phyloP scores from a whole-genome alignment of 2,113 vertebrate genomes.

The Irena cyanogastra region DNA sequence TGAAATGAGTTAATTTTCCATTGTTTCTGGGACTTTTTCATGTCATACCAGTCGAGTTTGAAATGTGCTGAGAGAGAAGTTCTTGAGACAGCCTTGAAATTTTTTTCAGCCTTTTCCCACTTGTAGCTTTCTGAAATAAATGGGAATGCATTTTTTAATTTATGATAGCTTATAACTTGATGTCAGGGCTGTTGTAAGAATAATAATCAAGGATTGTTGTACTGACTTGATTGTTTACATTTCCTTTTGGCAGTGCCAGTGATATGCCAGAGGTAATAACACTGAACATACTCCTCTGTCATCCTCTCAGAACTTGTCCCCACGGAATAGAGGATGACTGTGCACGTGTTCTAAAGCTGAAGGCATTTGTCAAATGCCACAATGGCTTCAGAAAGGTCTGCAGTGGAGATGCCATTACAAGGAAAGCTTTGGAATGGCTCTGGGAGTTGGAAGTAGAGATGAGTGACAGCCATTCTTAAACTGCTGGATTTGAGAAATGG shows the following conservation, averaged over 20 bases:
- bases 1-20: neutral
- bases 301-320: neutral
- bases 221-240: neutral
- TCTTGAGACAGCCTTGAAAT: neutral
- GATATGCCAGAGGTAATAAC: neutral
- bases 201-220: neutral
- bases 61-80: neutral
- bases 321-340: neutral
- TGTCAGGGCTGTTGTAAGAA: constrained; percentile 36
- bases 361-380: neutral
- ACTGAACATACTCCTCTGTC: neutral
- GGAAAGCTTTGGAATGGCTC: neutral
- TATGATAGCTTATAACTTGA: neutral
- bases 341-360: neutral
- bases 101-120: neutral
- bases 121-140: neutral
- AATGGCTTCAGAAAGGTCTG: neutral
- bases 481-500: neutral
- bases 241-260: constrained; percentile 6
- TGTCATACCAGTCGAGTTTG: neutral
- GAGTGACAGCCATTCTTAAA: neutral
- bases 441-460: neutral
- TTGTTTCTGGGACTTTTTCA: neutral
- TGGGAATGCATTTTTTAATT: neutral
- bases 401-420: neutral